Conservation (phyloP, 2,797 vertebrate species). For the Hyperoplus lanceolatus region DNA sequence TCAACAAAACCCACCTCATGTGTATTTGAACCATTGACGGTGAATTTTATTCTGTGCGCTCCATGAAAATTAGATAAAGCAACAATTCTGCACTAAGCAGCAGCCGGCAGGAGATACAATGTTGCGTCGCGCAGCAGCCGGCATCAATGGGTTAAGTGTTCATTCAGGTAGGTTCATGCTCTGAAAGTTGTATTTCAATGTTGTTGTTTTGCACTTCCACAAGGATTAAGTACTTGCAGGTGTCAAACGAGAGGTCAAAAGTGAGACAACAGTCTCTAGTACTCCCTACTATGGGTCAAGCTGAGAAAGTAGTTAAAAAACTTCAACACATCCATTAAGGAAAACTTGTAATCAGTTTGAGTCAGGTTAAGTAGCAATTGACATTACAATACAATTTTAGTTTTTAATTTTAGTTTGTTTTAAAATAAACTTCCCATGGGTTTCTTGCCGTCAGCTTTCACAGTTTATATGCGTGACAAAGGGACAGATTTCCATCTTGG, state of each 20-base stretch:
- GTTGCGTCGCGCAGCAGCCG: no score
- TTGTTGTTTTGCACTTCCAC: background rate
- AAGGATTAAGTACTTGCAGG: background rate
- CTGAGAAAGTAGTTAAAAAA: background rate
- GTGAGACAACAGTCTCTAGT: accelerated
- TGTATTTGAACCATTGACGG: no score
- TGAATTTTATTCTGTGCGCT: no score
- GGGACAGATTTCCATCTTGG: background rate
- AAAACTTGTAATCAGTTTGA: background rate
- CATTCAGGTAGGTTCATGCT: background rate
- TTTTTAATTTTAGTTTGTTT: background rate
- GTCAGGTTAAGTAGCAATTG: background rate
- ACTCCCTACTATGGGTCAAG: background rate
- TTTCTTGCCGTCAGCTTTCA: background rate
- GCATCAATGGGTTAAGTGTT: background rate
- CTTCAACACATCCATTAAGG: background rate
- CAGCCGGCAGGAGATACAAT: no score
- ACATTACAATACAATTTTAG: background rate
- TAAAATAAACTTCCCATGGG: background rate
- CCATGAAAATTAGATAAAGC: no score
- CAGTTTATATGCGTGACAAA: background rate
- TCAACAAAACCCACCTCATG: no score
- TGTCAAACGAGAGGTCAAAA: background rate
- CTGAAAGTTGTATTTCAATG: background rate
- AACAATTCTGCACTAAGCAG: no score